Evolutionary conservation across 2,797 vertebrate species (phyloP).

Genomic region (Tapirus indicus): DNA sequence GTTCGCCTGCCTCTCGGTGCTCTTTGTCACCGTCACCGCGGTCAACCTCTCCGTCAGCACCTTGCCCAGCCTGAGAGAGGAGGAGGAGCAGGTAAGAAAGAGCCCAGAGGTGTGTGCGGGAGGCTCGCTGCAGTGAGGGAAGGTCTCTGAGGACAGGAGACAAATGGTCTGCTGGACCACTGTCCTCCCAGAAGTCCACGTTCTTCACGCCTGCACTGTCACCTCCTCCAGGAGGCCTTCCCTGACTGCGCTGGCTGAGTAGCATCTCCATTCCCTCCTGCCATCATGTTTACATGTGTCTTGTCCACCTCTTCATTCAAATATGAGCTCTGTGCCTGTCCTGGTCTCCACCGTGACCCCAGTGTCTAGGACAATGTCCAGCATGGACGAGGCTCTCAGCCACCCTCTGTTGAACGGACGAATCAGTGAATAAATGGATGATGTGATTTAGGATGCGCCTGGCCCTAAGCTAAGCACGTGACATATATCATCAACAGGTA

Average conservation of each 20-base stretch:
- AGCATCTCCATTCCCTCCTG: background rate
- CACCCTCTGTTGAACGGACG: background rate
- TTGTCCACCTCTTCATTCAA: background rate
- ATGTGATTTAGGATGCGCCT: background rate
- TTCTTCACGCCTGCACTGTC: background rate
- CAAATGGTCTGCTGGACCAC: background rate
- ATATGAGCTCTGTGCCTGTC: background rate
- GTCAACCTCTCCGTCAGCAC: slow-evolving; percentile 99
- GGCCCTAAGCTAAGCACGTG: background rate
- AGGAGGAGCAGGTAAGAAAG: slow-evolving; percentile 98
- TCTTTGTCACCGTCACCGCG: slow-evolving; percentile 98
- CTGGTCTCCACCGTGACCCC: background rate
- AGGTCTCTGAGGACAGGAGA: background rate
- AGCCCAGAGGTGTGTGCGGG: background rate
- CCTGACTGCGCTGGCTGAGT: background rate
- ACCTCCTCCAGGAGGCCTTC: background rate
- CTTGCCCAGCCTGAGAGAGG: slow-evolving; percentile 97
- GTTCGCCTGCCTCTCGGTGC: slow-evolving; percentile 97
- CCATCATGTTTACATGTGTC: accelerated
- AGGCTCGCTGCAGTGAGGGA: accelerated
- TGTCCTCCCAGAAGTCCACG: background rate
- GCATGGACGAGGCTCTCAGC: accelerated
- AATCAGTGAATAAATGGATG: too few species aligned
- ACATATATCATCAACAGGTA: background rate
- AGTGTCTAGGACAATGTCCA: background rate